phyloP scores from a whole-genome alignment of 2,888 invertebrate species.

The Steinernema scapterisci region DNA sequence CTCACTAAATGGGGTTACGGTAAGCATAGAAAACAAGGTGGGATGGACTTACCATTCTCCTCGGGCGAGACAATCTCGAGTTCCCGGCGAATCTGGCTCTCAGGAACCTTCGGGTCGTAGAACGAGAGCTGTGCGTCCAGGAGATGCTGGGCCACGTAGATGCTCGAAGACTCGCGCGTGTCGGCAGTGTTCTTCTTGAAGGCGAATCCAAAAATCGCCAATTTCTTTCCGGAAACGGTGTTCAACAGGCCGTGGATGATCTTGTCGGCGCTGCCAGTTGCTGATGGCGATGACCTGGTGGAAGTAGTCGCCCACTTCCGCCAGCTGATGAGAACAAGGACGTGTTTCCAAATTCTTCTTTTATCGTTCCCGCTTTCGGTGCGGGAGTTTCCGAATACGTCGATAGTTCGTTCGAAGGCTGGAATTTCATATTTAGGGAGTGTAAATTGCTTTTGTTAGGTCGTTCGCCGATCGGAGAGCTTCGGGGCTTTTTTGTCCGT shows the following conservation, averaged over 20 bases:
- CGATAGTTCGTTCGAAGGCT: no score
- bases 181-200: slow-evolving; percentile 99
- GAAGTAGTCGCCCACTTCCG: slow-evolving; percentile 97
- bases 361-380: no score
- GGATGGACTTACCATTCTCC: slow-evolving; percentile 20
- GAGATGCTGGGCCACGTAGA: slow-evolving; percentile 86
- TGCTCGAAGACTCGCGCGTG: slow-evolving; percentile 91
- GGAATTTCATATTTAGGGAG: no score
- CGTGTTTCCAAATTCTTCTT: no score
- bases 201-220: slow-evolving; percentile 93
- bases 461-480: no score
- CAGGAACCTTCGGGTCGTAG: slow-evolving; percentile 90
- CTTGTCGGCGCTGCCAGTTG: slow-evolving; percentile 90
- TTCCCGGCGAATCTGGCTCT: slow-evolving; percentile 68
- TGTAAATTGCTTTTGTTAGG: no score
- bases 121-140: slow-evolving; percentile 89
- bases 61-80: slow-evolving; percentile 51
- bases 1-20: slow-evolving; percentile 61
- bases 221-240: slow-evolving; percentile 92
- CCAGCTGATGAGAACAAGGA: no score
- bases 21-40: neutral
- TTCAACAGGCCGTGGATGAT: slow-evolving; percentile 90
- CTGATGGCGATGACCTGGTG: slow-evolving; percentile 92
- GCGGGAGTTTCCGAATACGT: no score
- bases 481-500: no score